Evolutionary conservation across 2,797 vertebrate genomes (phyloP).

Genomic region (Babyrousa celebensis): DNA sequence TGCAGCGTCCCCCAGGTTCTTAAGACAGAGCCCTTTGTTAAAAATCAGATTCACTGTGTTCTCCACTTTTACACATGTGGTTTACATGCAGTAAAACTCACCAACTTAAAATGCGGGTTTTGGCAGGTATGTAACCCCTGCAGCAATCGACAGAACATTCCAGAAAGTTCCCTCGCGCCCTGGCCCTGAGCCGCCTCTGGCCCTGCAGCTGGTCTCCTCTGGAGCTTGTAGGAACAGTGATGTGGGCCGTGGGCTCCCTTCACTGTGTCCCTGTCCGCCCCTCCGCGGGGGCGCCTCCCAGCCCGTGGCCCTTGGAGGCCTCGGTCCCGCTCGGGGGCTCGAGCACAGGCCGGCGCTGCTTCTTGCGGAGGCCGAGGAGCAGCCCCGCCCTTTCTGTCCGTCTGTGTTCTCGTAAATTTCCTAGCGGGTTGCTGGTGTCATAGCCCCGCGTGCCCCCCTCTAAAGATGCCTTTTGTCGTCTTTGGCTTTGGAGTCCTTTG

Average conservation of each 20-base stretch:
- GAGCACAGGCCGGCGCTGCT: not conserved
- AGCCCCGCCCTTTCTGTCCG: not conserved
- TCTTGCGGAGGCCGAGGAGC: not conserved
- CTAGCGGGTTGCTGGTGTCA: not conserved
- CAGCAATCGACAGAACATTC: fast-evolving
- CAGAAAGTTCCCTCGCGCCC: too few species aligned
- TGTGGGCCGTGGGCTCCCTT: not conserved
- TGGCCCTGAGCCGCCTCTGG: not conserved
- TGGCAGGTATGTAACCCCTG: not conserved
- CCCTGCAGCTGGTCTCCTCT: not conserved
- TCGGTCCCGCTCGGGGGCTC: too few species aligned
- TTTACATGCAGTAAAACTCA: not conserved
- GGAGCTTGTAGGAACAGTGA: not conserved
- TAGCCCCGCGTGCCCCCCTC: fast-evolving
- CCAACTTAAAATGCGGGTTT: not conserved
- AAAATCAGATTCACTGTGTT: not conserved
- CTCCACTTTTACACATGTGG: not conserved
- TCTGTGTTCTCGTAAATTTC: not conserved
- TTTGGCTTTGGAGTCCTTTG: not conserved
- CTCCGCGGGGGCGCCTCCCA: too few species aligned
- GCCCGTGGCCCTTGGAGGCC: too few species aligned
- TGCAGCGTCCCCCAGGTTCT: not conserved
- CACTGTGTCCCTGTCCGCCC: not conserved
- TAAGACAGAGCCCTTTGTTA: not conserved
- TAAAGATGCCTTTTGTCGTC: too few species aligned